A percentile compares a stretch with the other conserved stretches of the same genome.
Evolutionary conservation across 2,113 vertebrate species (phyloP).

Genomic region (Herpetotheres cachinnans): DNA sequence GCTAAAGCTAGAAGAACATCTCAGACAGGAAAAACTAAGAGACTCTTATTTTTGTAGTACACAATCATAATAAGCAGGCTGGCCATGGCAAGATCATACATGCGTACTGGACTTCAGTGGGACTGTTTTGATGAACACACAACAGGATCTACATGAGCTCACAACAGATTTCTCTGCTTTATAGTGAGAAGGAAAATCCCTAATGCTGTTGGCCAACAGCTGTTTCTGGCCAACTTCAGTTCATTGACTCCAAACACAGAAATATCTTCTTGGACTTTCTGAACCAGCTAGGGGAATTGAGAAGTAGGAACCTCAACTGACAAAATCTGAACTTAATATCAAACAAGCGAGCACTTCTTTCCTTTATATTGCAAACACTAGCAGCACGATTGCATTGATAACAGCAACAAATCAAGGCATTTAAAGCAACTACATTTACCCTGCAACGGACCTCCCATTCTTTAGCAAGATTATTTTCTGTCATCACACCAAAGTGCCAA

Average conservation of each 20-base stretch:
- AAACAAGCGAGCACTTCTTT: rapidly evolving
- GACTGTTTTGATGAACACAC: not conserved
- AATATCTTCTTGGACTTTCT: not conserved
- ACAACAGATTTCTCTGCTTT: not conserved
- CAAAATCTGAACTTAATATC: not conserved
- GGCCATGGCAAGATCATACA: not conserved
- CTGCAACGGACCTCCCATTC: not conserved
- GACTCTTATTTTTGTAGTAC: not conserved
- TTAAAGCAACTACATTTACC: not conserved
- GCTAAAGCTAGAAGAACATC: not conserved
- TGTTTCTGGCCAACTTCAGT: not conserved
- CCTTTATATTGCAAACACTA: not conserved
- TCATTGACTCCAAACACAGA: not conserved
- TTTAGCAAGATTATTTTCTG: not conserved
- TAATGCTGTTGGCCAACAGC: not conserved
- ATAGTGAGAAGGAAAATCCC: not conserved
- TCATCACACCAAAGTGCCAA: not conserved
- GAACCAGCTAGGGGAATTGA: not conserved
- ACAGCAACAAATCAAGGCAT: not conserved
- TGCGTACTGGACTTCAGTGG: not conserved
- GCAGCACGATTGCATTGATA: too few relatives aligned
- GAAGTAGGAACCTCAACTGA: not conserved
- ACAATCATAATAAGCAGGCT: not conserved
- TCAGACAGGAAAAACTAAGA: rapidly evolving
- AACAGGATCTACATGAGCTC: not conserved